Base-by-base conservation (phyloP, 1,140 invertebrate genomes). In the Aphis gossypii region DNA sequence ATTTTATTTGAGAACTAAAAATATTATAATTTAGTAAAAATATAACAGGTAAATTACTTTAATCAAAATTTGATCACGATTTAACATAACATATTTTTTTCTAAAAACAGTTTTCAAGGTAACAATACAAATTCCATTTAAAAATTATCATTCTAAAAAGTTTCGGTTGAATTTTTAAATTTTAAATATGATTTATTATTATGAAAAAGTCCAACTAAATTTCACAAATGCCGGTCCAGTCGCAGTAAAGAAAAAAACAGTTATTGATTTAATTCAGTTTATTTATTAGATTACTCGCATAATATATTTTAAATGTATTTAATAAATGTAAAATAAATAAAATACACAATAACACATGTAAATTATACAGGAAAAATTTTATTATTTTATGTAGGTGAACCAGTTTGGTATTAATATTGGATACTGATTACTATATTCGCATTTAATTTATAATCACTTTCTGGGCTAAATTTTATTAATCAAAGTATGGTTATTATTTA, bases 261-360 rank as follows among this genome's bases (percentile, higher is more conserved):
- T 41, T 41, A 41, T 41, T 41, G 3, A 41, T 41, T 51, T 23
- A 14, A 88, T 51, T 51, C 6, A 84, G 23, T 86, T 46, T n/a
- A 86, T 46, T 18, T 44, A 68, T n/a, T 4, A 60, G 56, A 56
- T 3, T 25, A 44, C 41, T 44, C 9, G 44, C 23, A 86, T 4
- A 18, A 8, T 4, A 25, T 0, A 84, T 8, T n/a, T 76, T 76
- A 25, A 48, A 4, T 18, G 5, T n/a, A 44, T 46, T 2, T 87
- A 48, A n/a, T 48, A 48, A 88, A 88, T 88, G 18, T 48, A 88
- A 88, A 88, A 88, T 6, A 48, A 48, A 44, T 46, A 86, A 87
- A 87, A 48, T 41, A 18, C 2, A 88, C 2, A 51, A 88, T n/a
- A 35, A 48, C 46, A 2, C 25, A n/a, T 87, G 30, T 48, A 35